phyloP scores from a whole-genome alignment of 2,797 vertebrate genomes.

The Manis crassicaudata region DNA sequence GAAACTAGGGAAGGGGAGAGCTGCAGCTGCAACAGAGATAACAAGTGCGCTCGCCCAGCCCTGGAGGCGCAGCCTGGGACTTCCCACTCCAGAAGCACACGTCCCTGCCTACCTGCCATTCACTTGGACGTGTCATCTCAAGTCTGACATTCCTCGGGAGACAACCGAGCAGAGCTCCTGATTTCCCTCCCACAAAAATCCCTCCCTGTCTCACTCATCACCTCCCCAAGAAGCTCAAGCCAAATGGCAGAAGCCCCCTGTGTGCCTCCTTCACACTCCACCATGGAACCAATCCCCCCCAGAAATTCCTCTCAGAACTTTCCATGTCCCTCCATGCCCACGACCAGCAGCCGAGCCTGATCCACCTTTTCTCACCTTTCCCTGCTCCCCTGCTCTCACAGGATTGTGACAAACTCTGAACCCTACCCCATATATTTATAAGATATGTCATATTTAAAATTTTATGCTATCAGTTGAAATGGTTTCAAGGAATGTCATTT shows the following conservation, averaged over 20 bases:
- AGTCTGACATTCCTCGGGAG: neutral
- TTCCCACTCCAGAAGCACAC: too few relatives aligned
- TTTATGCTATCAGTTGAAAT: neutral
- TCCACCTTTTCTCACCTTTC: too few relatives aligned
- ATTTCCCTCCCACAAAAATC: neutral
- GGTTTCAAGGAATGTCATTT: neutral
- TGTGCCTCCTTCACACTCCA: neutral
- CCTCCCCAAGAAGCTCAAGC: neutral
- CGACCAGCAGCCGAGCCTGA: accelerated
- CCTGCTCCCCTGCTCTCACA: neutral
- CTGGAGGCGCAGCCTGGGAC: neutral
- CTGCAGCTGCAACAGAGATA: neutral
- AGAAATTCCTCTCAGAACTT: neutral
- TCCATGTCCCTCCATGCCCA: neutral
- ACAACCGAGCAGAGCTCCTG: neutral
- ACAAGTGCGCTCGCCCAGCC: neutral
- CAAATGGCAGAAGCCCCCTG: neutral
- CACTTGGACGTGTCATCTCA: neutral
- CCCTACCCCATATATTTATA: neutral
- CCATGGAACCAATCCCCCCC: neutral
- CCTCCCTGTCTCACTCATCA: neutral
- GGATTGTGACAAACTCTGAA: neutral
- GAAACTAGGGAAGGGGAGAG: neutral
- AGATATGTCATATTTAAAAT: neutral
- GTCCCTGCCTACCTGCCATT: neutral